Conservation (phyloP, 1,140 invertebrate genomes). For the Pseudomyrmex dendroicus region DNA sequence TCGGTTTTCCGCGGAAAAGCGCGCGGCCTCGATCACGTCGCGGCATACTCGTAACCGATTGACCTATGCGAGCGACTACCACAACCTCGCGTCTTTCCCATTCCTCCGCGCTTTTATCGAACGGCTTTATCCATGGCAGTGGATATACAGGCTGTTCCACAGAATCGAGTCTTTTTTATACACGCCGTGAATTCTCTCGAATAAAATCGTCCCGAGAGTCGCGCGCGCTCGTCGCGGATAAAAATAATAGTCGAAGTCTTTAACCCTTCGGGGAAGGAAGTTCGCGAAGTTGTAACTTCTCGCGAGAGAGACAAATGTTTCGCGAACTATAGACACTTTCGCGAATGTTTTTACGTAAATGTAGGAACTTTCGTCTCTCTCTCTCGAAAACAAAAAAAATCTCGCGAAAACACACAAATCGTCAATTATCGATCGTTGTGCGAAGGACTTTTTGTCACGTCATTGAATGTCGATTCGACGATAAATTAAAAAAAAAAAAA, state of each 20-base stretch:
- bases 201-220: too few relatives aligned
- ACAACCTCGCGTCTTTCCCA: background rate
- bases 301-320: conserved; percentile 2
- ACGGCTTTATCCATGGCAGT: background rate
- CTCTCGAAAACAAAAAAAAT: too few relatives aligned
- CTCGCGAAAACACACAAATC: too few relatives aligned
- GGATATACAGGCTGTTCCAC: conserved; percentile 10
- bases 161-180: too few relatives aligned
- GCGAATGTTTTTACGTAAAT: conserved; percentile 3
- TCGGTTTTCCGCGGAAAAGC: background rate
- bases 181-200: background rate
- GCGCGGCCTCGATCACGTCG: conserved; percentile 26
- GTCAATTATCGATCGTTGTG: too few relatives aligned
- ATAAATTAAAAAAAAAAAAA: background rate
- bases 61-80: conserved; percentile 28
- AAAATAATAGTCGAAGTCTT: conserved; percentile 32
- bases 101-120: conserved; percentile 21
- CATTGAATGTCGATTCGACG: background rate
- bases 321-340: conserved; percentile 12
- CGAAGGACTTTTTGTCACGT: too few relatives aligned
- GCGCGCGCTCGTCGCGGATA: background rate
- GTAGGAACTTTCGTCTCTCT: background rate
- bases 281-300: conserved; percentile 28
- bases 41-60: conserved; percentile 53
- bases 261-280: conserved; percentile 25